Conservation (phyloP, 35 echinoderm and acorn worm species). For the Patiria miniata region DNA sequence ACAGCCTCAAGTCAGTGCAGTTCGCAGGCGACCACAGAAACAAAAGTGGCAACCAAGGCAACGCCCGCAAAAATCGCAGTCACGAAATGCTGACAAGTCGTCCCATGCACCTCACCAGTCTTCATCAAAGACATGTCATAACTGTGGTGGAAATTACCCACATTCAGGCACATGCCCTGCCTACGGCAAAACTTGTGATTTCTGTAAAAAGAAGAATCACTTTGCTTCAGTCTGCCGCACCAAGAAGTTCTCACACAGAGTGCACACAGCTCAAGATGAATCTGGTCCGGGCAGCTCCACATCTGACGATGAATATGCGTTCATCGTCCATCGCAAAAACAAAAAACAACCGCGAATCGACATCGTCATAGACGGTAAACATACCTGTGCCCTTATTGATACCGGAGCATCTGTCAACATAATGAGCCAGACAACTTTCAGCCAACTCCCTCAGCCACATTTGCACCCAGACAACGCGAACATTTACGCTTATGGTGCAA, state of each 20-base stretch:
- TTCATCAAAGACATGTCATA: background rate
- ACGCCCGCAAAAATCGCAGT: too few relatives aligned
- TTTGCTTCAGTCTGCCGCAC: slow-evolving; percentile 24
- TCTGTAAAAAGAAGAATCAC: too few relatives aligned
- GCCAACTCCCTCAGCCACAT: slow-evolving; percentile 1
- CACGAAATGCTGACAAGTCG: too few relatives aligned
- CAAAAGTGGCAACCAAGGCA: too few relatives aligned
- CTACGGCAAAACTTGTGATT: slow-evolving; percentile 26
- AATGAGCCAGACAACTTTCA: slow-evolving; percentile 42
- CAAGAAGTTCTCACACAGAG: background rate
- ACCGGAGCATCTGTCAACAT: slow-evolving; percentile 78
- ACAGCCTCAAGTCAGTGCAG: slow-evolving; percentile 22
- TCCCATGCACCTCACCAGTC: background rate
- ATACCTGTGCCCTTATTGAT: slow-evolving; percentile 49
- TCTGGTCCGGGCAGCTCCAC: background rate
- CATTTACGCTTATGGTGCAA: slow-evolving; percentile 78
- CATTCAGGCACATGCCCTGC: slow-evolving; percentile 34
- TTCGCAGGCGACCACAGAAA: background rate
- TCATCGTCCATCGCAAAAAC: slow-evolving; percentile 2
- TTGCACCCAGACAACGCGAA: slow-evolving; percentile 18
- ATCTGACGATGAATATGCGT: slow-evolving; percentile 28
- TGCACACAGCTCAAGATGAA: background rate
- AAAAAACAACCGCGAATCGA: slow-evolving; percentile 22
- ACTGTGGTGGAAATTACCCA: slow-evolving; percentile 52
- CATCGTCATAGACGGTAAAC: background rate